Evolutionary conservation across 2,888 invertebrate genomes (phyloP), one percentile per base, ranked within the genome.

Genomic region (Phyto melanocephala): DNA sequence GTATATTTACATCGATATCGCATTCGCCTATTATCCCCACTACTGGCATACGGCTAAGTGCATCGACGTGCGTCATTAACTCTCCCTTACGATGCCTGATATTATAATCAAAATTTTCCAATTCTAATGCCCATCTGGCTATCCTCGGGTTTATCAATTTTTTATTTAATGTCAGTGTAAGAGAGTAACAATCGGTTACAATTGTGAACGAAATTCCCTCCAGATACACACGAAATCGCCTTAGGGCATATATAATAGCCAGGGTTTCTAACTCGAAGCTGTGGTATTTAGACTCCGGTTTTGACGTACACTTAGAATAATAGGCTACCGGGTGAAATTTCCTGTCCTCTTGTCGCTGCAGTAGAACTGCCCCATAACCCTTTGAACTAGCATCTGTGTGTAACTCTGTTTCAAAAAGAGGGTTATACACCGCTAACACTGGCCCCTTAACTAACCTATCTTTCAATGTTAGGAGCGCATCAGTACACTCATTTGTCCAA

Each of bases 211-310:
- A 20, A 50, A 20, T 20, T 17, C 42, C 42, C 5, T 52, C 52
- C 24, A 52, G 52, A 22, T 52, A 24, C 10, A 52, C 8, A 20
- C 52, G 52, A 56, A 56, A 56, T 60, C 54, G 60, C 35, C 13
- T 65, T 20, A 13, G 56, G 3, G 24, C 28, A 40, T 87, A 85
- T 62, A 88, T 79, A 6, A 87, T 85, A 4, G 86, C 83, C 28
- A 88, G 56, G 1, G 84, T n/a, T n/a, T n/a, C n/a, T n/a, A n/a
- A n/a, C n/a, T n/a, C n/a, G n/a, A n/a, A n/a, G n/a, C n/a, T n/a
- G 85, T 82, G 88, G 15, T 37, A 58, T 35, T 35, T 6, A 3
- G 22, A 6, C 15, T 50, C 67, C 4, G 47, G 10, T 10, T 35
- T 33, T 40, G 54, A 40, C 13, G 50, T 24, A 28, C 52, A 52